Conservation (phyloP, 2,797 vertebrate genomes). For the Diglossa cyanea region DNA sequence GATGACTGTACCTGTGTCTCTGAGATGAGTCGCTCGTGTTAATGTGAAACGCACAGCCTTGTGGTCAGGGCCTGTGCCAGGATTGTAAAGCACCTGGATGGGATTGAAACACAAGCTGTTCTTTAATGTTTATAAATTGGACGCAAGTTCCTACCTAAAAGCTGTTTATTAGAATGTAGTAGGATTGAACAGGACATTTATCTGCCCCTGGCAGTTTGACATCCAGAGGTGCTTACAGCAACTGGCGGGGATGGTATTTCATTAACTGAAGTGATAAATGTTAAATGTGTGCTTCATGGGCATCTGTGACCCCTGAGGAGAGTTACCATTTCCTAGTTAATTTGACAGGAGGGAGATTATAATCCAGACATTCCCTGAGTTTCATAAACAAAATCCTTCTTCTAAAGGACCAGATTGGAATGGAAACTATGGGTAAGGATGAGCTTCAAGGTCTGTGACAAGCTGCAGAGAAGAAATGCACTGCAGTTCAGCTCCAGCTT, state of each 20-base stretch:
- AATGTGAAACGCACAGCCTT: background rate
- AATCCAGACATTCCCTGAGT: constrained; percentile 28
- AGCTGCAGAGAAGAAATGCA: background rate
- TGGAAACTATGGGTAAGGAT: background rate
- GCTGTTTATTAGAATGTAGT: constrained; percentile 40
- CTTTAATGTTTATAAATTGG: constrained; percentile 34
- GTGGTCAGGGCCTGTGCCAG: constrained; percentile 56
- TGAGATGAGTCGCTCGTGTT: background rate
- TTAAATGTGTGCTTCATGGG: constrained; percentile 14
- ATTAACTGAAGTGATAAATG: constrained; percentile 39
- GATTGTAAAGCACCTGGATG: constrained; percentile 53
- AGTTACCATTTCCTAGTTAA: background rate
- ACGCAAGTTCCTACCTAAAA: constrained; percentile 48
- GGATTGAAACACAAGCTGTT: constrained; percentile 46
- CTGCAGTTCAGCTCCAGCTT: background rate
- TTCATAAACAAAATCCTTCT: constrained; percentile 34
- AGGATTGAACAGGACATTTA: constrained; percentile 25
- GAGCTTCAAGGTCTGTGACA: background rate
- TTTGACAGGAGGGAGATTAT: constrained; percentile 45
- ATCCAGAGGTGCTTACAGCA: constrained; percentile 52
- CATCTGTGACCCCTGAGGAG: background rate
- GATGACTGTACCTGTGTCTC: background rate
- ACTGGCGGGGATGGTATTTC: background rate
- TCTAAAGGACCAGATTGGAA: background rate
- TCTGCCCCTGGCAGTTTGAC: constrained; percentile 24